These are phyloP conservation scores for Brachionus plicatilis DNA, from an alignment of 1,140 invertebrate species.

Conservation along the genomic window DNA sequence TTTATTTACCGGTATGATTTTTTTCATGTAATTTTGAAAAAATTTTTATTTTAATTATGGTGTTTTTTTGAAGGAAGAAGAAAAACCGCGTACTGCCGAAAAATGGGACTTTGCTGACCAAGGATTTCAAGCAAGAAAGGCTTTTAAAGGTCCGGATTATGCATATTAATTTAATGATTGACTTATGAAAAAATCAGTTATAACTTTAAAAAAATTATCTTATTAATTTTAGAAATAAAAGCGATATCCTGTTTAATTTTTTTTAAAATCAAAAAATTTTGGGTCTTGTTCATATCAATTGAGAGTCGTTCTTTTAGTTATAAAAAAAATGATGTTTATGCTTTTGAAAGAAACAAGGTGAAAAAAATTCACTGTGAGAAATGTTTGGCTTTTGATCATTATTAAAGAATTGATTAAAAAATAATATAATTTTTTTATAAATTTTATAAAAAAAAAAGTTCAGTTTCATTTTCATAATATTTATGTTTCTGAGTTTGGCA, in stretches of 20 bases:
- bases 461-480: no score
- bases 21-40: not conserved
- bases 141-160: conserved; percentile 16
- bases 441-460: no score
- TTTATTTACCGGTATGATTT: conserved; percentile 17
- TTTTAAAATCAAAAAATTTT: not conserved
- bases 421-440: no score
- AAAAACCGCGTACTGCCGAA: not conserved
- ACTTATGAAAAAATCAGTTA: not conserved
- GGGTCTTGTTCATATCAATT: not conserved
- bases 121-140: conserved; percentile 28
- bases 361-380: no score
- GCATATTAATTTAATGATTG: not conserved
- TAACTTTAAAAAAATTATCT: not conserved
- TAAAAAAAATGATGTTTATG: no score
- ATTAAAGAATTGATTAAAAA: no score
- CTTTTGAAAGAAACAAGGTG: no score
- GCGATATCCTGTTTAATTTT: not conserved
- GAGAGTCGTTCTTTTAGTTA: no score
- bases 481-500: no score
- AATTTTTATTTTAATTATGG: not conserved
- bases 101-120: conserved; percentile 37
- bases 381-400: no score
- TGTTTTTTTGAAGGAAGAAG: conserved; percentile 1
- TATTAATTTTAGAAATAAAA: not conserved